Evolutionary conservation across 2,797 vertebrate species (phyloP).

Genomic region (Esox lucius): DNA sequence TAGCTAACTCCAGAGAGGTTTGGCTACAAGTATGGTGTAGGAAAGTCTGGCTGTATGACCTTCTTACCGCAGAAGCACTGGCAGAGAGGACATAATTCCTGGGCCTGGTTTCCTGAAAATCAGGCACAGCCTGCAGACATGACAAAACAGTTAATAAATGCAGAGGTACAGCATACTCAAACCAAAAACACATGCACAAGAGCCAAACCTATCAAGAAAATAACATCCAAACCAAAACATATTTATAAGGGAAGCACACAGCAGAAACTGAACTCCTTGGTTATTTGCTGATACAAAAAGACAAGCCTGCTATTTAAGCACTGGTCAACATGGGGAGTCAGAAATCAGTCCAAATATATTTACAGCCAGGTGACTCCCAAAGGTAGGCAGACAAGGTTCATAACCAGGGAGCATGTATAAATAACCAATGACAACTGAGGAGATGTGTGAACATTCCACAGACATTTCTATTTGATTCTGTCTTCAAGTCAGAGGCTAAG

Average conservation of each 20-base stretch:
- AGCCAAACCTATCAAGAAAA: slow-evolving; percentile 13
- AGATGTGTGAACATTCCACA: not conserved
- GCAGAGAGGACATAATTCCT: slow-evolving; percentile 97
- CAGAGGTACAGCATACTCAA: not conserved
- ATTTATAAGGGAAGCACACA: not conserved
- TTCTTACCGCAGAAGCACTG: slow-evolving; percentile 94
- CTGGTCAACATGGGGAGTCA: not conserved
- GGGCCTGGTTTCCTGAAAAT: slow-evolving; percentile 96
- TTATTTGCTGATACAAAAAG: not conserved
- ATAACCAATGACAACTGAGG: not conserved
- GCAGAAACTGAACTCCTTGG: not conserved
- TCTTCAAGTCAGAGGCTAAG: not conserved
- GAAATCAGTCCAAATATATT: not conserved
- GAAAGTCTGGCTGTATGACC: not conserved
- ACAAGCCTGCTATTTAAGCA: not conserved
- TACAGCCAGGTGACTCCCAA: not conserved
- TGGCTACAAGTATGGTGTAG: not conserved
- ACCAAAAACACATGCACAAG: not conserved
- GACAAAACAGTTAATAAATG: slow-evolving; percentile 12
- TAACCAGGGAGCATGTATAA: slow-evolving; percentile 30
- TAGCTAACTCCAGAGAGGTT: not conserved
- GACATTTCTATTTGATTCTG: not conserved
- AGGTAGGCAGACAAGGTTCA: slow-evolving; percentile 2
- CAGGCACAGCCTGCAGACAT: slow-evolving; percentile 83
- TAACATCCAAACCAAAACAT: slow-evolving; percentile 4